Evolutionary conservation across 2,113 vertebrate species (phyloP).

Genomic region (Agapornis roseicollis): DNA sequence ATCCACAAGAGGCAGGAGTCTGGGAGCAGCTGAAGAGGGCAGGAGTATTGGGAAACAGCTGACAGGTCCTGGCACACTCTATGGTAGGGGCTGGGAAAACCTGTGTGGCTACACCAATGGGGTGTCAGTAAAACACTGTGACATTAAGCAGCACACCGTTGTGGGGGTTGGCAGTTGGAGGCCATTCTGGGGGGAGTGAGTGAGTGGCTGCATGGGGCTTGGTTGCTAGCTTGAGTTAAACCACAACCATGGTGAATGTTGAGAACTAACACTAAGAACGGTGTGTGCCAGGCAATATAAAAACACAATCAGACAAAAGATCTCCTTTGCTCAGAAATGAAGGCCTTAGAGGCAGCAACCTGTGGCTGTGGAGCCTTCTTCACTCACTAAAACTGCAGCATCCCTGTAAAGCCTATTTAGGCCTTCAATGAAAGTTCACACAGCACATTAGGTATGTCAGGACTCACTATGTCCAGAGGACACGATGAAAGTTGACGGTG

Average conservation of each 20-base stretch:
- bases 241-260: background rate
- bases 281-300: background rate
- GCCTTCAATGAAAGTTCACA: background rate
- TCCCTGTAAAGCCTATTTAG: background rate
- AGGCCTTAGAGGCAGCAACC: background rate
- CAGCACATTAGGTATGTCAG: background rate
- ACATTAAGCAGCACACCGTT: background rate
- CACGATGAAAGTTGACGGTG: background rate
- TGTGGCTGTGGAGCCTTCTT: background rate
- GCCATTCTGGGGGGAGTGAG: background rate
- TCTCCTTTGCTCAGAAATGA: background rate
- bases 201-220: background rate
- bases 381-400: background rate
- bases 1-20: background rate
- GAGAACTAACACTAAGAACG: background rate
- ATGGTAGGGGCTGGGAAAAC: background rate
- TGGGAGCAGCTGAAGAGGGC: background rate
- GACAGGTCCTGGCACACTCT: background rate
- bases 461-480: background rate
- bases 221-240: background rate
- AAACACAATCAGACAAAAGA: background rate
- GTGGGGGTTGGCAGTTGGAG: background rate
- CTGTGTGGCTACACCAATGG: fast-evolving
- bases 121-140: background rate
- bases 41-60: background rate